A percentile compares a stretch with the other conserved stretches of the same genome.
phyloP scores from a whole-genome alignment of 1,140 invertebrate species.

The Drosophila punjabiensis region DNA sequence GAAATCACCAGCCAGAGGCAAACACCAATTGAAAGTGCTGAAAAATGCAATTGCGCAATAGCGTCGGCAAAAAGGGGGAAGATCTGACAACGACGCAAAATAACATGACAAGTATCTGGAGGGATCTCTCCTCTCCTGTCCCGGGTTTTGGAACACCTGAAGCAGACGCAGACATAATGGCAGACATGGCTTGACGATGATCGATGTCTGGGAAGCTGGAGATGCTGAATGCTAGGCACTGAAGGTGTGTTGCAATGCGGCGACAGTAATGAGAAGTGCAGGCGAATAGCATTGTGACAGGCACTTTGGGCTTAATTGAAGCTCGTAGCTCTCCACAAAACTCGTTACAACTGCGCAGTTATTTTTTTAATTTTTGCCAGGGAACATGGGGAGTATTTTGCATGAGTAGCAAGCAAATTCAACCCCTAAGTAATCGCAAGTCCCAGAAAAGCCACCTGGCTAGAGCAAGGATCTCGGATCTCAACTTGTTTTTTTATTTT shows the following conservation, averaged over 20 bases:
- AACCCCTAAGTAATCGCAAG: slow-evolving; percentile 46
- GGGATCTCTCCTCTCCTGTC: slow-evolving; percentile 12
- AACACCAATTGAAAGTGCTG: slow-evolving; percentile 23
- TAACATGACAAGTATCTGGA: slow-evolving; percentile 59
- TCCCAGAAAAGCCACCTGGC: slow-evolving; percentile 57
- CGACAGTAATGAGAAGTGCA: not conserved
- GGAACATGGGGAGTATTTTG: slow-evolving; percentile 19
- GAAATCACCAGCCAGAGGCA: slow-evolving; percentile 21
- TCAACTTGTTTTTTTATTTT: slow-evolving; percentile 61
- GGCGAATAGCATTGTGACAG: slow-evolving; percentile 23
- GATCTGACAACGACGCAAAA: slow-evolving; percentile 44
- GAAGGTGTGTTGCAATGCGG: slow-evolving; percentile 36
- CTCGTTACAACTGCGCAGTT: slow-evolving; percentile 71
- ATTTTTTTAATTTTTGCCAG: slow-evolving; percentile 20
- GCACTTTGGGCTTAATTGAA: slow-evolving; percentile 46
- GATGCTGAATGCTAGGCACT: not conserved
- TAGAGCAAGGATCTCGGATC: slow-evolving; percentile 2
- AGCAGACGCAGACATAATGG: slow-evolving; percentile 9
- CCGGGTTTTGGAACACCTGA: slow-evolving; percentile 58
- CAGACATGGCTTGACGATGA: slow-evolving; percentile 66
- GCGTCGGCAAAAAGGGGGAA: slow-evolving; percentile 6
- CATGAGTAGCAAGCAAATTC: slow-evolving; percentile 18
- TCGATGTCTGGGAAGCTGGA: slow-evolving; percentile 63
- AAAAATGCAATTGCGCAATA: slow-evolving; percentile 52
- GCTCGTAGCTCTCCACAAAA: slow-evolving; percentile 45